A percentile compares a stretch with the other conserved stretches of the same genome.
phyloP scores from a whole-genome alignment of 2,888 invertebrate genomes.

The Hypena proboscidalis region DNA sequence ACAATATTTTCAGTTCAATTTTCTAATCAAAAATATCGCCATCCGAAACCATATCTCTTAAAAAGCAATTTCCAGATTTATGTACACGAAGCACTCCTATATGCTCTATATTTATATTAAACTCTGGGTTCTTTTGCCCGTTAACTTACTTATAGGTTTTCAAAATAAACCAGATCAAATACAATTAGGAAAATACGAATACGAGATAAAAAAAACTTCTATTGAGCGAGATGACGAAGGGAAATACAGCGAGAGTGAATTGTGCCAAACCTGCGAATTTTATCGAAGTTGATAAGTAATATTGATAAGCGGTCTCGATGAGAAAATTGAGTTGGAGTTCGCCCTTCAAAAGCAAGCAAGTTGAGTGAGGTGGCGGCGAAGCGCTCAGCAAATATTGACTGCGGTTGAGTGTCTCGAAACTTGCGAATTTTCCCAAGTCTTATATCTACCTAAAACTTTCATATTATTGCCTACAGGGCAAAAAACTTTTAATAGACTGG shows the following conservation, averaged over 20 bases:
- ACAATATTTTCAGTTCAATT: no score
- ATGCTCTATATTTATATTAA: no score
- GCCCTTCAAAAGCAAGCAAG: slow-evolving; percentile 43
- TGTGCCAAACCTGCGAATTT: slow-evolving; percentile 39
- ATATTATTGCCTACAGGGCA: slow-evolving; percentile 41
- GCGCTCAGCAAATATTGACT: slow-evolving; percentile 66
- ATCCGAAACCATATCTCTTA: no score
- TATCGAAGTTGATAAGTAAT: slow-evolving; percentile 57
- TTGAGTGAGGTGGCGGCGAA: slow-evolving; percentile 57
- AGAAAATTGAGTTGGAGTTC: slow-evolving; percentile 65
- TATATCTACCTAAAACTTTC: slow-evolving; percentile 45
- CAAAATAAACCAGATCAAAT: slow-evolving; percentile 25
- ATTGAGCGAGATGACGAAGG: slow-evolving; percentile 16
- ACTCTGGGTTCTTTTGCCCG: slow-evolving; percentile 5
- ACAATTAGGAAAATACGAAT: slow-evolving; percentile 14
- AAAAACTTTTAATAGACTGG: slow-evolving; percentile 47
- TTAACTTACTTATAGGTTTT: slow-evolving; percentile 16
- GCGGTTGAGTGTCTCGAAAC: slow-evolving; percentile 53
- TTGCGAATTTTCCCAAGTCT: slow-evolving; percentile 51
- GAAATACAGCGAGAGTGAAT: slow-evolving; percentile 34
- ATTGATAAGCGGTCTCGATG: slow-evolving; percentile 58
- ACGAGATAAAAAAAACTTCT: slow-evolving; percentile 23
- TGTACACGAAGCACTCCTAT: no score
- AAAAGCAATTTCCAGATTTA: no score
- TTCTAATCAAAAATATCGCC: no score